These are phyloP conservation scores for Sepioteuthis lessoniana DNA, from an alignment of 2,888 invertebrate species.

Conservation along the genomic window DNA sequence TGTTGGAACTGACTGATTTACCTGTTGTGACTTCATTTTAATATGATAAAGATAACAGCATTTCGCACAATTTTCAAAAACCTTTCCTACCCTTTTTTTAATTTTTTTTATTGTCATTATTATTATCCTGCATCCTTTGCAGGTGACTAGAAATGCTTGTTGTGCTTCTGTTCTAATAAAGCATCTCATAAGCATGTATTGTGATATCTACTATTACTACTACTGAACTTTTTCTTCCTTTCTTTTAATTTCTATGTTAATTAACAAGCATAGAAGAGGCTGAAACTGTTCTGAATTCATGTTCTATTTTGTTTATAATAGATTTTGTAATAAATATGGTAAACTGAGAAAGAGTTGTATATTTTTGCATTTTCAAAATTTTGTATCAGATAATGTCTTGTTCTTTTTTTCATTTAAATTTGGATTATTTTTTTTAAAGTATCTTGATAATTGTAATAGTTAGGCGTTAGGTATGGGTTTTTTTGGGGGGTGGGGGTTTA, in stretches of 20 bases:
- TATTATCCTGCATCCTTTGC: neutral
- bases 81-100: neutral
- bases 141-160: neutral
- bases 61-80: neutral
- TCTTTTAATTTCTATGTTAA: neutral
- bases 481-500: too few relatives aligned
- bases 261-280: too few relatives aligned
- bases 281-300: neutral
- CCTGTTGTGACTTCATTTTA: neutral
- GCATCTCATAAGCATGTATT: slow-evolving; percentile 18
- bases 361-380: neutral
- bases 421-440: too few relatives aligned
- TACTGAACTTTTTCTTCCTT: neutral
- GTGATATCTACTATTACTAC: neutral
- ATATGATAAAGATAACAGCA: neutral
- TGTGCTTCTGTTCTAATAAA: slow-evolving; percentile 4
- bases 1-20: too few relatives aligned
- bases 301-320: neutral
- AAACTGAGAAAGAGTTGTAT: neutral
- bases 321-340: neutral
- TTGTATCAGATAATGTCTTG: too few relatives aligned
- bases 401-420: too few relatives aligned
- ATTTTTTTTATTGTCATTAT: neutral
- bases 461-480: too few relatives aligned
- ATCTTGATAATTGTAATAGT: too few relatives aligned